Conservation (phyloP, 2,888 invertebrate species). For the Drosophila sordidapex region DNA sequence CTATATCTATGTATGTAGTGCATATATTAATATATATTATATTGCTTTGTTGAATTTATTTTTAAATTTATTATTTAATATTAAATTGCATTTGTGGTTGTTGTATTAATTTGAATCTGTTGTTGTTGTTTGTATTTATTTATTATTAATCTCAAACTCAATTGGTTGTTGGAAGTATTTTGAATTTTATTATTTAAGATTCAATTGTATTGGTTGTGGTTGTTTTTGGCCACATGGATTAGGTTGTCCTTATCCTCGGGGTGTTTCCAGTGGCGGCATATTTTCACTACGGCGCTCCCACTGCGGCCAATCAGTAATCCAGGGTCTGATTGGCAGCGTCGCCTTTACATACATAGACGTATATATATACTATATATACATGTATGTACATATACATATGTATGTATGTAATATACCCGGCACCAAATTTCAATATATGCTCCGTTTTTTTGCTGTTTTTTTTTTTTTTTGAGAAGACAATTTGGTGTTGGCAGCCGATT, state of each 20-base stretch:
- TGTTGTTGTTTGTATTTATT: too few species aligned
- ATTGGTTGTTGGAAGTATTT: neutral
- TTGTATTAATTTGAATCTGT: neutral
- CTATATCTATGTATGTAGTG: neutral
- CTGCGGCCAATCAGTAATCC: slow-evolving; percentile 79
- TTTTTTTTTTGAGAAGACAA: slow-evolving; percentile 11
- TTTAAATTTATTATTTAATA: too few species aligned
- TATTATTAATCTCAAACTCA: neutral
- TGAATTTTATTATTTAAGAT: neutral
- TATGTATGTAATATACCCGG: slow-evolving; percentile 2
- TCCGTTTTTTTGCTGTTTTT: slow-evolving; percentile 2
- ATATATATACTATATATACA: neutral
- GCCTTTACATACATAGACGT: neutral
- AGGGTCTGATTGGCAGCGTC: slow-evolving; percentile 75
- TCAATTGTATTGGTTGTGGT: neutral
- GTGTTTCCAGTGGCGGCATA: slow-evolving; percentile 23
- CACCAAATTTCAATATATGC: slow-evolving; percentile 20
- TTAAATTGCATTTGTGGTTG: neutral
- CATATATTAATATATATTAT: neutral
- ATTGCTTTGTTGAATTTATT: neutral
- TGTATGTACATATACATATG: neutral
- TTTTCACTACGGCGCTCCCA: slow-evolving; percentile 39
- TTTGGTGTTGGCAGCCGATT: slow-evolving; percentile 63
- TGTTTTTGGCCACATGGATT: neutral
- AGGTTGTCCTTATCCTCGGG: neutral